Base-by-base conservation (phyloP, 2,888 invertebrate species). In the Branchipolynoe longqiensis region DNA sequence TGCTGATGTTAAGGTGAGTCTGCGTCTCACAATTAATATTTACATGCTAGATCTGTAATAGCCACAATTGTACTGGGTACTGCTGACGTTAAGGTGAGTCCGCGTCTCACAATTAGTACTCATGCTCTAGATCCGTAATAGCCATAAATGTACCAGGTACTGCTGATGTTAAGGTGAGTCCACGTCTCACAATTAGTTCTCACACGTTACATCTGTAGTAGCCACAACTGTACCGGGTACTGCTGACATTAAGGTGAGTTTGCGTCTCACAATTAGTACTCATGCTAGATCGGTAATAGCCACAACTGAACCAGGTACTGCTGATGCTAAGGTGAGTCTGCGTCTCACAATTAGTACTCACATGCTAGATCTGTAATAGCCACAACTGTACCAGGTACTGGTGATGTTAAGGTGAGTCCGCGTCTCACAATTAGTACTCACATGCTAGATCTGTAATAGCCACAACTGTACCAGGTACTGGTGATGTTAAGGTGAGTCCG, bases 171-270 rank as follows among this genome's bases (percentile, higher is more conserved):
- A 48, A 48, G 48, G 48, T 48, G 18, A 8, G 48, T 8, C n/a
- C n/a, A n/a, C 48, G 18, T 48, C 8, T 48, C 18, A 48, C 18
- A 48, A 48, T 8, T 48, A 18, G 18, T 48, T 12, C 48, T 12
- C 18, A 48, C 48, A 48, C 18, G 48, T 8, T 8, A 48, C 8
- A 18, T 48, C 18, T 48, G 48, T 48, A 12, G 18, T 48, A 48
- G 18, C 3, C 25, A 3, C 25, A 40, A n/a, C 41, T 59, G 14
- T 12, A 85, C 40, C 40, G 85, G n/a, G 69, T 85, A 0, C 90
- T 92, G 89, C 87, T 92, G 25, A 92, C 92, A 3, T 78, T 92
- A 18, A 90, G 86, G 92, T 92, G 88, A 82, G 90, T 85, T 14
- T n/a, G 48, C 18, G 8, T 48, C 8, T 48, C 48, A 48, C 18